Evolutionary conservation across 2,888 invertebrate genomes (phyloP).

Genomic region (Papilio demoleus): DNA sequence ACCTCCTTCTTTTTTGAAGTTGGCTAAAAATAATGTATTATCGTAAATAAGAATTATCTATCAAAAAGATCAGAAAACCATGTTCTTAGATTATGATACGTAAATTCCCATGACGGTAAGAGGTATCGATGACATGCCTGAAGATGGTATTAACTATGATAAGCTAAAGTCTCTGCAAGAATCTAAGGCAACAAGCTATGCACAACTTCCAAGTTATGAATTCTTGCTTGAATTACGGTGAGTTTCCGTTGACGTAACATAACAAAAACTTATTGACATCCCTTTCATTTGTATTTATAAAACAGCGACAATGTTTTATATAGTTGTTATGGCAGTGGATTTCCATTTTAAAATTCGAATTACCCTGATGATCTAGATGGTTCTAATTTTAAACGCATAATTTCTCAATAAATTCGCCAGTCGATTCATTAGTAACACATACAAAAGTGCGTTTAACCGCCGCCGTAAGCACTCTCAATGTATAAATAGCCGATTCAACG

Average conservation of each 20-base stretch:
- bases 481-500: background rate
- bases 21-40: no score
- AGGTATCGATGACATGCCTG: slow-evolving; percentile 60
- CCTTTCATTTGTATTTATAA: no score
- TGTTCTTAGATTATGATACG: background rate
- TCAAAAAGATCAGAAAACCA: background rate
- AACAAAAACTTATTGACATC: background rate
- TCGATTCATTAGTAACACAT: background rate
- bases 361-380: no score
- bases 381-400: background rate
- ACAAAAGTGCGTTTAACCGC: background rate
- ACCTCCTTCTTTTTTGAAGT: no score
- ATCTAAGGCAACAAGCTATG: slow-evolving; percentile 78
- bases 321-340: no score
- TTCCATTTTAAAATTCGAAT: no score
- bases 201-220: slow-evolving; percentile 56
- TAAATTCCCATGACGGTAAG: background rate
- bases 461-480: background rate
- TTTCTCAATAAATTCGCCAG: background rate
- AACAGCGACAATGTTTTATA: no score
- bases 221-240: slow-evolving; percentile 24
- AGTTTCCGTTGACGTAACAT: background rate
- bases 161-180: slow-evolving; percentile 62
- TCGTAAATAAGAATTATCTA: background rate
- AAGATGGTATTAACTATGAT: slow-evolving; percentile 65